Conservation (phyloP, 2,888 invertebrate genomes). For the Scaptomyza flava region DNA sequence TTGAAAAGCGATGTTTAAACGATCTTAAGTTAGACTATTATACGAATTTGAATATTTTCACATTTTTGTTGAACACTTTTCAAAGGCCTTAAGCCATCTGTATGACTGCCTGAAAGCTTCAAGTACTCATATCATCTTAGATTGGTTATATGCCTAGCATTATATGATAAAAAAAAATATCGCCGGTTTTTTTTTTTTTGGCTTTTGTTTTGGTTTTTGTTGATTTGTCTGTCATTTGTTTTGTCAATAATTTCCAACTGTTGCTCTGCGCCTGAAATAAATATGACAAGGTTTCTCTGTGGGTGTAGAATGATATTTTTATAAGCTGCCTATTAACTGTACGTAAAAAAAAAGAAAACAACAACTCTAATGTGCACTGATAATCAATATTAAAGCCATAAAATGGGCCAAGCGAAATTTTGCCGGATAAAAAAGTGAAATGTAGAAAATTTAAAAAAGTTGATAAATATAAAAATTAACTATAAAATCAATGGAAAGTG, state of each 20-base stretch:
- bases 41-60: conserved; percentile 13
- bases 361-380: conserved; percentile 38
- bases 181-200: conserved; percentile 20
- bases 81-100: neutral
- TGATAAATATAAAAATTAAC: conserved; percentile 20
- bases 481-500: neutral
- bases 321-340: conserved; percentile 33
- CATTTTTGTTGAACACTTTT: neutral
- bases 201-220: conserved; percentile 21
- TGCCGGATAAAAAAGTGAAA: conserved; percentile 42
- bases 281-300: conserved; percentile 53
- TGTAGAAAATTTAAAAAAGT: conserved; percentile 7
- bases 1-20: neutral
- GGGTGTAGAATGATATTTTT: conserved; percentile 1
- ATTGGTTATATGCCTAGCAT: neutral
- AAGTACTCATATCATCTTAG: conserved; percentile 11
- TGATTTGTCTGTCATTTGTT: conserved; percentile 63
- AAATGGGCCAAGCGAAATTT: conserved; percentile 21
- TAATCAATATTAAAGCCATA: conserved; percentile 52
- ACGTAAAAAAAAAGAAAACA: neutral
- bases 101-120: conserved; percentile 29
- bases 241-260: conserved; percentile 80
- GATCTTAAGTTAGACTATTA: neutral
- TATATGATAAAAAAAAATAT: conserved; percentile 15
- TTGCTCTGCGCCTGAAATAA: conserved; percentile 63